Evolutionary conservation across 1,140 invertebrate genomes (phyloP), one percentile per base, ranked within the genome.

Genomic region (Sarcophaga peregrina): DNA sequence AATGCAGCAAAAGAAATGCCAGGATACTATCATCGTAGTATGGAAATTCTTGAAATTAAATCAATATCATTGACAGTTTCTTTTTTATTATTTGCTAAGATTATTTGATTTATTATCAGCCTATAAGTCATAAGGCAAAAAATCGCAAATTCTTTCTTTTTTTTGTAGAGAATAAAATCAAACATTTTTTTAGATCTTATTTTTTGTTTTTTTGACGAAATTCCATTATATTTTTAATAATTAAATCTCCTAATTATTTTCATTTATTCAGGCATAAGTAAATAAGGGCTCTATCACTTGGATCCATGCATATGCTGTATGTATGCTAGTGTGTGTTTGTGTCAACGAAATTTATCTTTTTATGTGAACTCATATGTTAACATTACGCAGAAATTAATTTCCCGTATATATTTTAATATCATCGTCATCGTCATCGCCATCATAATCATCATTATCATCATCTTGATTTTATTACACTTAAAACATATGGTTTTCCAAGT

Each of bases 231-330:
- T 58, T 75, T 50, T 78, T 50, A 78, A 78, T 78, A 78, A 78
- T 50, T 17, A 50, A 78, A 78, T 78, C 75, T 50, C 48, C 62
- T 78, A 78, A 78, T 78, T 78, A 78, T 78, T 78, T 78, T 78
- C 47, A 78, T 78, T 78, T 78, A 78, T 20, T 78, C 47, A 78
- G 75, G 75, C 20, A n/a, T 78, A 78, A 78, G 50, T 52, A 50
- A 20, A 50, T 78, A 25, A 78, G 75, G 75, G 47, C 75, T 78
- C 50, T 78, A 20, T 17, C 75, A 78, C n/a, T 50, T 52, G 48
- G 45, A 5, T 20, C 7, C 17, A 20, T 7, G 11, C 9, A 3
- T 72, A 72, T 25, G 62, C 25, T 4, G 25, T 72, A 20, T 72
- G 62, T 72, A 13, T 17, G n/a, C 3, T 78, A 20, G 9, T 78